Percentiles rank a stretch among this genome's conserved stretches.
Conservation (phyloP, 2,797 vertebrate species). For the Xerus rutilus region DNA sequence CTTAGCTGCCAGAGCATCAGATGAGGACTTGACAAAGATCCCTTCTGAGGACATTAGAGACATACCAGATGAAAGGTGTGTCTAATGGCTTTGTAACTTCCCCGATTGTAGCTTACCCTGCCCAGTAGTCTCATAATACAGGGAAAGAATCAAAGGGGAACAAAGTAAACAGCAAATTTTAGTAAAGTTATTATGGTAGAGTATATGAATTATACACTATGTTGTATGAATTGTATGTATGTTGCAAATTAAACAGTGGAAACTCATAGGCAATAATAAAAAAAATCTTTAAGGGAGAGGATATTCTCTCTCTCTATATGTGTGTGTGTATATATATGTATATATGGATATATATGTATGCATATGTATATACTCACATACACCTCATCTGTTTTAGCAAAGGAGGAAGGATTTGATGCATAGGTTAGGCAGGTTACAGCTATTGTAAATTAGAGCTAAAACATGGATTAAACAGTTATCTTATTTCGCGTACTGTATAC, state of each 20-base stretch:
- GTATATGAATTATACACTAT: background rate
- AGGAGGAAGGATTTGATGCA: background rate
- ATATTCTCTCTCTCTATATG: background rate
- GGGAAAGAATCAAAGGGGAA: background rate
- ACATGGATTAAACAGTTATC: background rate
- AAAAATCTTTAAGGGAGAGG: background rate
- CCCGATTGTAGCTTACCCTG: background rate
- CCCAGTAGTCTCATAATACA: background rate
- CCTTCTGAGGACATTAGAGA: slow-evolving; percentile 6
- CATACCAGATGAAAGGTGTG: background rate
- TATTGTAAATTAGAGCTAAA: slow-evolving; percentile 40
- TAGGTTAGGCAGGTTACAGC: background rate
- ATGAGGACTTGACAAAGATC: background rate
- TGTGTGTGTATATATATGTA: no score
- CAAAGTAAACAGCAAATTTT: slow-evolving; percentile 37
- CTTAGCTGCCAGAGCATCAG: background rate
- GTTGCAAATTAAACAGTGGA: background rate
- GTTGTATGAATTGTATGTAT: background rate
- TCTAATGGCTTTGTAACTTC: background rate
- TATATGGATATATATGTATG: no score
- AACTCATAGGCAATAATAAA: background rate
- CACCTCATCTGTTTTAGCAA: background rate
- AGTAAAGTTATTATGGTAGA: background rate
- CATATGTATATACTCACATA: no score
- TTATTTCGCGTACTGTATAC: background rate